These are phyloP conservation scores for Ceratosolen fusciceps DNA, from an alignment of 1,140 invertebrate species.

Conservation along the genomic window DNA sequence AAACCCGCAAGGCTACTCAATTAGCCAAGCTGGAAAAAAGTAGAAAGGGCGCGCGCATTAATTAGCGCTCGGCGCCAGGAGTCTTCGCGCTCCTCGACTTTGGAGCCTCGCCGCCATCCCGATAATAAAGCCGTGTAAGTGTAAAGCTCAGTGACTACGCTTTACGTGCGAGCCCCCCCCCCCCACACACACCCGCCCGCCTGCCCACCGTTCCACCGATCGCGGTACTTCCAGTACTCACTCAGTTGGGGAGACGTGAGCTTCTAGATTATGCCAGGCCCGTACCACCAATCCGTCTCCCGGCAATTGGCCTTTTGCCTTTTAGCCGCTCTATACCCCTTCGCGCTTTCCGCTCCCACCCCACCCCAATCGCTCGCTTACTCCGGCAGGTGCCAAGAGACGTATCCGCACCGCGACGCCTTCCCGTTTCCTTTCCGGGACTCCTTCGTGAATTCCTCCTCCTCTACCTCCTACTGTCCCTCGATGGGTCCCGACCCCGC, in stretches of 20 bases:
- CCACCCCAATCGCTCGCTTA: no score
- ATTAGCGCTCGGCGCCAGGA: not conserved
- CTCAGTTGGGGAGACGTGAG: conserved; percentile 16
- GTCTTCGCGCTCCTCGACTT: not conserved
- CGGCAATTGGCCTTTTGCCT: not conserved
- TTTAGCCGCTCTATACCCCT: not conserved
- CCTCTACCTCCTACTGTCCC: no score
- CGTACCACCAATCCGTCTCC: not conserved
- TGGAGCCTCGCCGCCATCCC: no score
- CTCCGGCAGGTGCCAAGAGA: not conserved
- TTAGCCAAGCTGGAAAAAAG: not conserved
- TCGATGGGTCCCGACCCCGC: no score
- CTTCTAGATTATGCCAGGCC: conserved; percentile 34
- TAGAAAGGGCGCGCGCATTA: not conserved
- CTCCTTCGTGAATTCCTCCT: no score
- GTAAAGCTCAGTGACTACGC: no score
- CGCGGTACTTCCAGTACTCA: no score
- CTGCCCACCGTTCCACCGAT: no score
- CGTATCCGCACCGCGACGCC: not conserved
- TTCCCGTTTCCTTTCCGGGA: not conserved
- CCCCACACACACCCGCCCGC: no score
- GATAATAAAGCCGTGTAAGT: conserved; percentile 4
- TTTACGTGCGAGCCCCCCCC: no score
- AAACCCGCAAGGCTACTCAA: conserved; percentile 11
- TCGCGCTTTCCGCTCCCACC: not conserved